Percentiles rank a stretch among this genome's conserved stretches.
phyloP scores from a whole-genome alignment of 2,797 vertebrate species.

The Tauraco hartlaubi region DNA sequence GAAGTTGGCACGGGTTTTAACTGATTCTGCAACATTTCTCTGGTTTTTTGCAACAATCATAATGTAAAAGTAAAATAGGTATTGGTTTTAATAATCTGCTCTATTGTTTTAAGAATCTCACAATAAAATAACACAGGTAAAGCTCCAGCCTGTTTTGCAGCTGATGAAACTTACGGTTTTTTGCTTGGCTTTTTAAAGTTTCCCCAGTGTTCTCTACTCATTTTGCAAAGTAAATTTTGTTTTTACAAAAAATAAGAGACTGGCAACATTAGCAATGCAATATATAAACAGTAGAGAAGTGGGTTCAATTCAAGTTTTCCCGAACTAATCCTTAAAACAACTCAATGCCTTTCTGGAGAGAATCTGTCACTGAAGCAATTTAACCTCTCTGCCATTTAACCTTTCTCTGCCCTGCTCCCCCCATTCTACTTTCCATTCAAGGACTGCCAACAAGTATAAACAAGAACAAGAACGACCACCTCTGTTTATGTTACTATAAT shows the following conservation, averaged over 20 bases:
- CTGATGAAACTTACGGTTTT: background rate
- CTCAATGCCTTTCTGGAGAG: constrained; percentile 53
- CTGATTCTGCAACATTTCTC: background rate
- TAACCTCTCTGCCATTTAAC: constrained; percentile 61
- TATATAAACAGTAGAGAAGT: background rate
- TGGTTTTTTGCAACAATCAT: background rate
- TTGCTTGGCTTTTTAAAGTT: background rate
- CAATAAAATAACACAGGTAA: background rate
- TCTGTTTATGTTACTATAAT: background rate
- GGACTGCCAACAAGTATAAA: background rate
- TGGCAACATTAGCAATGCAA: constrained; percentile 15
- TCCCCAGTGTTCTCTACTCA: background rate
- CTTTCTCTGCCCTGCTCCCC: background rate
- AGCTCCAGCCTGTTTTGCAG: background rate
- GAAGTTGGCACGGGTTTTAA: background rate
- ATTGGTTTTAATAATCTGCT: background rate
- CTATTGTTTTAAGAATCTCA: background rate
- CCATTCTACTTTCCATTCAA: background rate
- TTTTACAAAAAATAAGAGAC: constrained; percentile 54
- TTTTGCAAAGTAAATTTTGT: constrained; percentile 51
- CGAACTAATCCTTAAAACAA: constrained; percentile 76
- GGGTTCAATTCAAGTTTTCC: constrained; percentile 54
- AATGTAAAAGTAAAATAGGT: background rate
- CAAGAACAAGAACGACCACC: background rate
- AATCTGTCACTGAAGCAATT: constrained; percentile 69